Percentiles rank a stretch among this genome's conserved stretches.
Evolutionary conservation across 2,888 invertebrate species (phyloP).

Genomic region (Leptinotarsa juncta): DNA sequence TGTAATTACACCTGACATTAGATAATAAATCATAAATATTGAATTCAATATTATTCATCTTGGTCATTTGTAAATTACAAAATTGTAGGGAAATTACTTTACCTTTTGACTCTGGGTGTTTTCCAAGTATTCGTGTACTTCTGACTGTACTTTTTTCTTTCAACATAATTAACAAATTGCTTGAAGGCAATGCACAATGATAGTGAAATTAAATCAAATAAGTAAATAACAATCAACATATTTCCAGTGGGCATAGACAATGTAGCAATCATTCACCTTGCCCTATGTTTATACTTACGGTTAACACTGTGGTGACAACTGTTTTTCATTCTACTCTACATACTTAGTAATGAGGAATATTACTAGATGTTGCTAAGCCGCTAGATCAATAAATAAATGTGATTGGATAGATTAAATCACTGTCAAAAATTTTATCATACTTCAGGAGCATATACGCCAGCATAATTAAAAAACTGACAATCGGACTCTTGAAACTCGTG

Average conservation of each 20-base stretch:
- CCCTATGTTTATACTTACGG: background rate
- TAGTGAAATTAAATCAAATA: background rate
- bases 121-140: background rate
- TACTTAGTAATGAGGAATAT: background rate
- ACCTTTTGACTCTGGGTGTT: background rate
- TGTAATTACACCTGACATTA: too few relatives aligned
- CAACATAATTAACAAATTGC: background rate
- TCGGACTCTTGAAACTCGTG: too few relatives aligned
- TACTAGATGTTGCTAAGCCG: background rate
- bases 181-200: too few relatives aligned
- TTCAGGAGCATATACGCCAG: too few relatives aligned
- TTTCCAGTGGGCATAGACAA: background rate
- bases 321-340: background rate
- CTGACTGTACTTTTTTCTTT: background rate
- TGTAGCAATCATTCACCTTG: background rate
- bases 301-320: background rate
- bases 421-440: too few relatives aligned
- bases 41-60: background rate
- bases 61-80: background rate
- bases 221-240: background rate
- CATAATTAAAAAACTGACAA: too few relatives aligned
- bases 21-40: background rate
- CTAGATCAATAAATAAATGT: background rate
- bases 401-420: background rate
- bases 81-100: background rate